phyloP scores from a whole-genome alignment of 2,113 vertebrate genomes.

The Sceloporus tristichus region DNA sequence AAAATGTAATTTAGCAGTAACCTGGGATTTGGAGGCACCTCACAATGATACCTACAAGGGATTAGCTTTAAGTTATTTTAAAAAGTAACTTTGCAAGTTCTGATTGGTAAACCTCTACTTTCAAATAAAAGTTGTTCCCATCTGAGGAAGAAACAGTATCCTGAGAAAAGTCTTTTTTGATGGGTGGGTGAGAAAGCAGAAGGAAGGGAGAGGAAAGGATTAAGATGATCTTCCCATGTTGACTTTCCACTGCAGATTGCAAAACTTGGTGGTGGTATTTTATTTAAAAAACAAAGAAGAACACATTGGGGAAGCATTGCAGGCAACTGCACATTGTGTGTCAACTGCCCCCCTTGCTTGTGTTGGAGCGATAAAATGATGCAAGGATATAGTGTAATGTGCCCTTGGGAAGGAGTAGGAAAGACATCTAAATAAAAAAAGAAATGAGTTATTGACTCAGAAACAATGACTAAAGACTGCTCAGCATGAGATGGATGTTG shows the following conservation, averaged over 20 bases:
- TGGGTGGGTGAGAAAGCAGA: neutral
- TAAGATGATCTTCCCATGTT: too few relatives aligned
- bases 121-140: neutral
- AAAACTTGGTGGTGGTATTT: neutral
- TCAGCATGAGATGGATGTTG: neutral
- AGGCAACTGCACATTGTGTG: neutral
- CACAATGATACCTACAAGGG: neutral
- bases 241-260: neutral
- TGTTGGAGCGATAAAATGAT: neutral
- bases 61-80: neutral
- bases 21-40: too few relatives aligned
- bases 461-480: conserved; percentile 7
- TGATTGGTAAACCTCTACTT: neutral
- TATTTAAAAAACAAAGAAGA: neutral
- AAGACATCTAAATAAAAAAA: neutral
- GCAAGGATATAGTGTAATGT: neutral
- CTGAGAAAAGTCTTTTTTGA: neutral
- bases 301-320: neutral
- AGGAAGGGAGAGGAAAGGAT: neutral
- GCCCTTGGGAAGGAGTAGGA: neutral
- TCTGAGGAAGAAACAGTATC: neutral
- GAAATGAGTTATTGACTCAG: neutral
- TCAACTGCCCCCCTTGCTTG: neutral
- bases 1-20: too few relatives aligned
- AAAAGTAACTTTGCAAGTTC: neutral